phyloP scores from a whole-genome alignment of 2,113 vertebrate genomes.

The Ceratotherium simum region DNA sequence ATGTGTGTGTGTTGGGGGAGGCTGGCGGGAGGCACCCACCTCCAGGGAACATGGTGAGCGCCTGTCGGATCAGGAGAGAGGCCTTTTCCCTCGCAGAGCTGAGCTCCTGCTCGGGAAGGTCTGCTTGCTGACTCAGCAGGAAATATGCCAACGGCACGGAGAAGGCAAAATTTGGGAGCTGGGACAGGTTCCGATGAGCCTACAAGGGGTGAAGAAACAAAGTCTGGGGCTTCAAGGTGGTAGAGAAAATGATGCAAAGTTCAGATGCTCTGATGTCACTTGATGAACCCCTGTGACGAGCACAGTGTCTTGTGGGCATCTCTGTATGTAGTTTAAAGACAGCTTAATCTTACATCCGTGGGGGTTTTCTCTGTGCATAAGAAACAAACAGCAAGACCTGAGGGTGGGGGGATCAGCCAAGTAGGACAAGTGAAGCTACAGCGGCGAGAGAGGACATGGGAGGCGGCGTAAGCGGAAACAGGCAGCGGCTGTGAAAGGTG shows the following conservation, averaged over 20 bases:
- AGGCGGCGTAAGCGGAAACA: too few relatives aligned
- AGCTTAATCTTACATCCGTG: too few relatives aligned
- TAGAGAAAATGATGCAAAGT: background rate
- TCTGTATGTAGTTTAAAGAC: background rate
- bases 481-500: too few relatives aligned
- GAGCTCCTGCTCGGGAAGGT: slow-evolving; percentile 88
- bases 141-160: slow-evolving; percentile 94
- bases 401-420: background rate
- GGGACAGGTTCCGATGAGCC: slow-evolving; percentile 96
- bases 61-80: slow-evolving; percentile 89
- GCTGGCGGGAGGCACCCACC: slow-evolving; percentile 84
- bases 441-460: background rate
- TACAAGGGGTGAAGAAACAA: slow-evolving; percentile 75
- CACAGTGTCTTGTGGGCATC: rapidly evolving
- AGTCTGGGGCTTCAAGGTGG: background rate
- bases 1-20: too few relatives aligned
- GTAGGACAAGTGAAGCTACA: too few relatives aligned
- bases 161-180: slow-evolving; percentile 98
- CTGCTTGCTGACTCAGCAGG: slow-evolving; percentile 94
- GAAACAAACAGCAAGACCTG: background rate
- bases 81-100: slow-evolving; percentile 86
- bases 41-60: slow-evolving; percentile 95
- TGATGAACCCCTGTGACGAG: too few relatives aligned
- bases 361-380: background rate
- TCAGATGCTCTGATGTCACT: rapidly evolving